Conservation (phyloP, 2,888 invertebrate species). For the Tipula vernalis region DNA sequence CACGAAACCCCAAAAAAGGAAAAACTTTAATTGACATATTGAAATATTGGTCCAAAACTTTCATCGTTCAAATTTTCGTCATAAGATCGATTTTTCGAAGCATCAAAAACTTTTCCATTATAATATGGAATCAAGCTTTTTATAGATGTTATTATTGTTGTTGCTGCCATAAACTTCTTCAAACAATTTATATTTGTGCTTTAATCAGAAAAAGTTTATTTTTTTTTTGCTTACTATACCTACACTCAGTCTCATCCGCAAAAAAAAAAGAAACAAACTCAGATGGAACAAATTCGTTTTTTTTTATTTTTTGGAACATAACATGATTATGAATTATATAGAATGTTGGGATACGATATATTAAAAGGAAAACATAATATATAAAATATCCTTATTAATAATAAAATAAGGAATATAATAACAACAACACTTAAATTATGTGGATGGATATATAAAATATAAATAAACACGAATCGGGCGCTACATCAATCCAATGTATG, state of each 20-base stretch:
- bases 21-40: not conserved
- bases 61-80: not conserved
- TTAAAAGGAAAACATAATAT: not conserved
- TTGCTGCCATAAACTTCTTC: not conserved
- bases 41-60: not conserved
- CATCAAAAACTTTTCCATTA: not conserved
- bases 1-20: not conserved
- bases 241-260: not conserved
- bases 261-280: too few relatives aligned
- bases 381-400: not conserved
- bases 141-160: not conserved
- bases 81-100: not conserved
- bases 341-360: not conserved
- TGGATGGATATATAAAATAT: not conserved
- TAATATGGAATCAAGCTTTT: not conserved
- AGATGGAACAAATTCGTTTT: not conserved
- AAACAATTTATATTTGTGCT: not conserved
- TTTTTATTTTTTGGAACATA: not conserved
- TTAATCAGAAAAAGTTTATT: not conserved
- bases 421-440: not conserved
- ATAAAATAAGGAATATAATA: not conserved
- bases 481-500: not conserved
- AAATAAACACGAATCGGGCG: not conserved
- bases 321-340: not conserved
- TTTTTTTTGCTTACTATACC: not conserved